phyloP scores from a whole-genome alignment of 2,797 vertebrate species.

The Orientallactaga sibirica region DNA sequence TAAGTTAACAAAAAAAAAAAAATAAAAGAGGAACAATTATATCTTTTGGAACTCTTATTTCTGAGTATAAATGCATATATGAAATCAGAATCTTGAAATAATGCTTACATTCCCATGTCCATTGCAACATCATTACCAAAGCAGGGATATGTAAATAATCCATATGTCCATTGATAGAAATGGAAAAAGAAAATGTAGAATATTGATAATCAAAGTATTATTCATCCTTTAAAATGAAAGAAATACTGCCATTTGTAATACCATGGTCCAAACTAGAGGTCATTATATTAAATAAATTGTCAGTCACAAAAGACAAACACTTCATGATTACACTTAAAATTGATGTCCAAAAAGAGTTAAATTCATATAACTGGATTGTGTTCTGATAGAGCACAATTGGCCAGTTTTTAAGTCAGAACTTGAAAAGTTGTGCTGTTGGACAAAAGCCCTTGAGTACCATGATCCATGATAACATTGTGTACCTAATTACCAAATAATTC shows the following conservation, averaged over 20 bases:
- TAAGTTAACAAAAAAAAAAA: too few relatives aligned
- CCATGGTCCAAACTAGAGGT: not conserved
- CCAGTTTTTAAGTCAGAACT: not conserved
- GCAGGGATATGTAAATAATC: not conserved
- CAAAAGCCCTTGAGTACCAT: not conserved
- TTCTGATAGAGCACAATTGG: not conserved
- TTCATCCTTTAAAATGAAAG: not conserved
- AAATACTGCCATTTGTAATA: not conserved
- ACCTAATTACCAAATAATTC: not conserved
- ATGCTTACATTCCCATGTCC: not conserved
- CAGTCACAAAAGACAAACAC: not conserved
- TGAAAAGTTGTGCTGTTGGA: not conserved
- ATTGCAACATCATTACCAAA: not conserved
- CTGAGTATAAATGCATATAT: not conserved
- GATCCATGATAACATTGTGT: not conserved
- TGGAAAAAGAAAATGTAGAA: too few relatives aligned
- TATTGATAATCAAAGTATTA: not conserved
- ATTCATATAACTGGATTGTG: not conserved
- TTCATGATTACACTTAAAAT: not conserved
- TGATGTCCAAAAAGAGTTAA: not conserved
- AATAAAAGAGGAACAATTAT: too few relatives aligned
- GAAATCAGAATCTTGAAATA: not conserved
- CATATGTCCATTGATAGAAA: not conserved
- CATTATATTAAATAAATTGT: not conserved
- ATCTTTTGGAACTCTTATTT: not conserved